phyloP scores from a whole-genome alignment of 2,113 vertebrate species.

The Pollimyrus isidori region DNA sequence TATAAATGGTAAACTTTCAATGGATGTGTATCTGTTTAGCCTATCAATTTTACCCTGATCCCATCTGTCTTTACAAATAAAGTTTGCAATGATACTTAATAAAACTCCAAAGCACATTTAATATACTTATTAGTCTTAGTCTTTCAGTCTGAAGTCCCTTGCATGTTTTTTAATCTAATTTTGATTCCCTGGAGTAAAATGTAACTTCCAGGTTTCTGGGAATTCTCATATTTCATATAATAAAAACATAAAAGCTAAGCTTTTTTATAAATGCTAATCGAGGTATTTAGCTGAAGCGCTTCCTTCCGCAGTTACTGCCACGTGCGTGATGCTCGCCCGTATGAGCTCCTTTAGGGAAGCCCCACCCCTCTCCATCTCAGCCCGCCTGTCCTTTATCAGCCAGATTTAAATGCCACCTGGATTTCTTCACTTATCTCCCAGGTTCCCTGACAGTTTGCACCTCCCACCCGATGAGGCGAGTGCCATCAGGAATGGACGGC shows the following conservation, averaged over 20 bases:
- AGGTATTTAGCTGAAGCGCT: background rate
- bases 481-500: background rate
- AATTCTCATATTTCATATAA: background rate
- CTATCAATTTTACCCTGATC: background rate
- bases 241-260: background rate
- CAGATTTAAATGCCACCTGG: background rate
- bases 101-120: background rate
- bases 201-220: background rate
- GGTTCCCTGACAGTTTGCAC: background rate
- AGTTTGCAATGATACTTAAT: background rate
- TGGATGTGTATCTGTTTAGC: background rate
- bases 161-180: background rate
- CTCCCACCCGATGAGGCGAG: background rate
- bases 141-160: background rate
- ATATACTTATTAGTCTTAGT: no score
- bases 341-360: background rate
- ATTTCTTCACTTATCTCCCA: slow-evolving; percentile 5
- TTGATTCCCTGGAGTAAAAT: background rate
- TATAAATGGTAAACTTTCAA: background rate
- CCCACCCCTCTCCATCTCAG: background rate
- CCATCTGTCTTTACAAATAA: background rate
- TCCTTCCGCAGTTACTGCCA: background rate
- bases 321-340: background rate
- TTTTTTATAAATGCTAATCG: background rate
- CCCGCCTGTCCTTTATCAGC: background rate